Evolutionary conservation across 2,888 invertebrate genomes (phyloP).

Genomic region (Andrena bucephala): DNA sequence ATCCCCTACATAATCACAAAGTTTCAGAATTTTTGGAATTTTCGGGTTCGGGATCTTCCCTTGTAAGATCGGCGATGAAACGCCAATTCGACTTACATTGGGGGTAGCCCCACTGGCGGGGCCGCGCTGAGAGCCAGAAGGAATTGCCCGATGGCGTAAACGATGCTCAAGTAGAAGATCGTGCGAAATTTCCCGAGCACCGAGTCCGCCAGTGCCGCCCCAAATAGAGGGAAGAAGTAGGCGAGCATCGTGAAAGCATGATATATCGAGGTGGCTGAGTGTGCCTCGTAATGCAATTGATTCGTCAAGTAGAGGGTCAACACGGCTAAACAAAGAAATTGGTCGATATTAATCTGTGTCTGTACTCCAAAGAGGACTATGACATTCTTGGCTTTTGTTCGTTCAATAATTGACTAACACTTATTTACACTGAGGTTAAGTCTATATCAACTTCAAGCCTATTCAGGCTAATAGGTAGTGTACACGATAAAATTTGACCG

Average conservation of each 20-base stretch:
- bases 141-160: conserved; percentile 94
- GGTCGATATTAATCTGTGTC: neutral
- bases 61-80: neutral
- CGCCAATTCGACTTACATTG: conserved; percentile 81
- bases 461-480: no score
- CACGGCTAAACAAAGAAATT: conserved; percentile 90
- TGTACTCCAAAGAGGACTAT: no score
- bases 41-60: no score
- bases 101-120: conserved; percentile 88
- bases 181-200: conserved; percentile 96
- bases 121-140: conserved; percentile 90
- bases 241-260: conserved; percentile 96
- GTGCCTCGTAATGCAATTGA: conserved; percentile 90
- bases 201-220: conserved; percentile 97
- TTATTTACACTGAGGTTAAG: no score
- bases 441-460: no score
- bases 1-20: no score
- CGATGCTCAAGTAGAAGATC: conserved; percentile 94
- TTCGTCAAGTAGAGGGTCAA: conserved; percentile 94
- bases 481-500: no score
- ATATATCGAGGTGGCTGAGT: conserved; percentile 93
- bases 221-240: conserved; percentile 95
- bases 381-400: neutral
- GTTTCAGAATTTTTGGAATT: no score
- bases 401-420: no score